Base-by-base conservation (phyloP, 2,113 vertebrate genomes). In the Leptobrachium leishanense region DNA sequence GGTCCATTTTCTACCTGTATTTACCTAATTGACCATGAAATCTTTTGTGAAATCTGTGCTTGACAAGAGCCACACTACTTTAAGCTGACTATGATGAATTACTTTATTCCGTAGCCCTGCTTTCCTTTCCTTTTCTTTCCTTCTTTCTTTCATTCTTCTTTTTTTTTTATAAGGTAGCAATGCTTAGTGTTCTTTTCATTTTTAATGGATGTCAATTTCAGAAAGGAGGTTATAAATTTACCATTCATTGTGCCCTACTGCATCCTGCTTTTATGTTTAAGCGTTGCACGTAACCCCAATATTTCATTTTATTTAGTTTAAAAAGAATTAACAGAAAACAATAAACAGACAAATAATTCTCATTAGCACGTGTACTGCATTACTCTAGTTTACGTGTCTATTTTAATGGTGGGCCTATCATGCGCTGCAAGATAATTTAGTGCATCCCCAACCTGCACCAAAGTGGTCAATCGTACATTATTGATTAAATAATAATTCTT, bases 1-100 rank as follows among this genome's bases (percentile, higher is more conserved):
- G 85, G 90, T 88, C 85, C 87, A 83, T 86, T 90, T 91, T 92
- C 83, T 91, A 89, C 87, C 83, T 92, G 85, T 87, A 88, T 91
- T 91, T 91, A 88, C 84, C 87, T 92, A 92, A 94, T 88, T 91
- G 91, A 91, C 89, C 88, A 81, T 92, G 90, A 91, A 93, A 92
- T 91, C 86, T 90, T 85, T 81, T 84, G 84, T 87, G 83, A 84
- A 91, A 88, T 86, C 85, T 10, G 0, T 63, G 84, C 82, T 86
- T 88, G 86, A 87, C 85, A 66, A 79, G 76, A 86, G 84, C 83
- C 81, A 74, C 85, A 76, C 81, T 20, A 40, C 81, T 85, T 86
- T 83, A 87, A 89, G 85, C 85, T 90, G 90, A 90, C 84, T 82
- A 42, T 90, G 90, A 92, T 86, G 79, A 92, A 92, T 90, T 85